Base-by-base conservation (phyloP, 2,888 invertebrate genomes). In the Lycophotia porphyrea region DNA sequence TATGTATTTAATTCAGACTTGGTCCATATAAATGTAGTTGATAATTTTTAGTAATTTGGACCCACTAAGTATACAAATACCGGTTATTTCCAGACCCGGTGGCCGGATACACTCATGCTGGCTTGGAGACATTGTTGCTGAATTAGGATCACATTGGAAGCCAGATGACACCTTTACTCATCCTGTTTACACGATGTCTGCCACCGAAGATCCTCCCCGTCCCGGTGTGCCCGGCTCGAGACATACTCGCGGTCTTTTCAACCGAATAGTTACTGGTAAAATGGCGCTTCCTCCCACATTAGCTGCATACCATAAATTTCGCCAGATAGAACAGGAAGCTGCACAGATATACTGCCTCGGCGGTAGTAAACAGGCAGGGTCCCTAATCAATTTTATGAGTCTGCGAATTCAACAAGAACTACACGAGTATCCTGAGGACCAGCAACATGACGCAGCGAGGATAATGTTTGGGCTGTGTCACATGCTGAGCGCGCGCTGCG, bases 21-120 rank as follows among this genome's bases (percentile, higher is more conserved):
- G n/a, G n/a, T n/a, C n/a, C 78, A 61, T 67, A 13, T 39, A 21
- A 55, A 52, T 24, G 11, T 63, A 8, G 5, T 49, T 34, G 24
- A 49, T 49, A 11, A 34, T 34, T n/a, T 47, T 34, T 65, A 24
- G 21, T 58, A 65, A n/a, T 7, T n/a, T 36, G 31, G 60, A n/a
- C 24, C 39, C 24, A 18, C 31, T 63, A 18, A 39, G 7, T 27
- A 27, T 61, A 71, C 60, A 63, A 63, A 69, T 76, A 2, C 11
- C 39, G 24, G 7, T 36, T 71, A 18, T 74, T 95, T 94, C 71
- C 91, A 98, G 98, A 91, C 98, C 97, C 70, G 98, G 98, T 44
- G 98, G 98, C 47, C 97, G 98, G 66, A 98, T 98, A 63, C 97
- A 97, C 89, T 98, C 98, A 0, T 97, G 97, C 88, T 98, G 97